phyloP scores from a whole-genome alignment of 2,797 vertebrate genomes.

The Sciurus vulgaris region DNA sequence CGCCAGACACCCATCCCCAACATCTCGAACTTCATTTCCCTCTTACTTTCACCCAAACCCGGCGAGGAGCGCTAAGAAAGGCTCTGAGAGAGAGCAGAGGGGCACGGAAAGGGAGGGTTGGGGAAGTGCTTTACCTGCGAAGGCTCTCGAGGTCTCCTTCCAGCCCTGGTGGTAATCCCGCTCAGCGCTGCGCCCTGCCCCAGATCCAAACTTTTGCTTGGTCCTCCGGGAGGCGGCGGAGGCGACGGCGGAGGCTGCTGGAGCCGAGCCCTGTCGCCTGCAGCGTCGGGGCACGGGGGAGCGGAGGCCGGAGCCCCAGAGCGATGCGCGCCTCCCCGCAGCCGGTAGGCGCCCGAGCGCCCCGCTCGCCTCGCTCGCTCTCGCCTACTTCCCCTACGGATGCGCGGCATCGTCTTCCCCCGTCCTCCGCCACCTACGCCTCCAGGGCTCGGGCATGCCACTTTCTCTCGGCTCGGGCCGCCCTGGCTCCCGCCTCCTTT shows the following conservation, averaged over 20 bases:
- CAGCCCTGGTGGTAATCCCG: conserved; percentile 78
- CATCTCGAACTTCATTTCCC: conserved; percentile 75
- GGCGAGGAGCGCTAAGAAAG: not conserved
- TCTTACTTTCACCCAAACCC: not conserved
- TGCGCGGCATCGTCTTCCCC: conserved; percentile 87
- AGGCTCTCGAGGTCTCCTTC: conserved; percentile 76
- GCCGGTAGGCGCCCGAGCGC: conserved; percentile 67
- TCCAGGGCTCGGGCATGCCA: conserved; percentile 88
- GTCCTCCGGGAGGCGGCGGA: conserved; percentile 65
- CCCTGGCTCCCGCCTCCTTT: conserved; percentile 68
- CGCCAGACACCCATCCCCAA: not conserved
- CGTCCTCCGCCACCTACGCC: conserved; percentile 86
- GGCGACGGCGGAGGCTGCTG: conserved; percentile 66
- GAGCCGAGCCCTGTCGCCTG: conserved; percentile 55
- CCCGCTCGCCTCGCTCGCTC: conserved; percentile 78
- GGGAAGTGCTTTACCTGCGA: conserved; percentile 75
- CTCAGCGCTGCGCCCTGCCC: conserved; percentile 80
- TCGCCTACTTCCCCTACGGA: conserved; percentile 85
- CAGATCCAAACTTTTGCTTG: conserved; percentile 83
- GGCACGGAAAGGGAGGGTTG: not conserved
- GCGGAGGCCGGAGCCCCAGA: conserved; percentile 70
- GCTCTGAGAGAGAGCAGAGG: not conserved
- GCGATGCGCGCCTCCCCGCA: conserved; percentile 64
- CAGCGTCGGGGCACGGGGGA: conserved; percentile 65
- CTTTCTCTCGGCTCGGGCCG: conserved; percentile 76